Conservation (phyloP, 2,888 invertebrate species). For the Marronus borbonicus region DNA sequence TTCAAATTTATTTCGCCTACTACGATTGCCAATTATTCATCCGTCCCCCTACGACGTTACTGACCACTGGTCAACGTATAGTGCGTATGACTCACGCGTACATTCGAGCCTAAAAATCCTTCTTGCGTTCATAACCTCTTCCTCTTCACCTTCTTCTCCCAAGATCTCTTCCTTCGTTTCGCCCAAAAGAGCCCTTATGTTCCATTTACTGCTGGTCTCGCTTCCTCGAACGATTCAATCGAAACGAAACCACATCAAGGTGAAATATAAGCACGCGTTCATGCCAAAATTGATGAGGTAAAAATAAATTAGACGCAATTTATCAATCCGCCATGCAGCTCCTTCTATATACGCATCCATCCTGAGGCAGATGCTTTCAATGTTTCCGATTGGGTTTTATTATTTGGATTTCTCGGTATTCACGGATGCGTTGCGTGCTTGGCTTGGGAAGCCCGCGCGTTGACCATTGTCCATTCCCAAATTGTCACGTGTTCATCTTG, state of each 20-base stretch:
- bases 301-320: slow-evolving; percentile 12
- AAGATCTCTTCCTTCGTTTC: not conserved
- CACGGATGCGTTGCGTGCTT: slow-evolving; percentile 1
- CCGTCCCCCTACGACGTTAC: slow-evolving; percentile 4
- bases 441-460: not conserved
- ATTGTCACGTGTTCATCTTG: slow-evolving; percentile 13
- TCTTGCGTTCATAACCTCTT: not conserved
- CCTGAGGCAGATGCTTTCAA: not conserved
- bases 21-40: slow-evolving; percentile 1
- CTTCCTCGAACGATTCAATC: slow-evolving; percentile 3
- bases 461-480: slow-evolving; percentile 25
- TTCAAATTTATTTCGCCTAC: slow-evolving; percentile 9
- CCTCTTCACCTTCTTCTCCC: not conserved
- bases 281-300: slow-evolving; percentile 36
- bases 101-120: not conserved
- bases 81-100: not conserved
- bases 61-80: slow-evolving; percentile 4
- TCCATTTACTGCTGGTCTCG: not conserved
- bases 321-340: slow-evolving; percentile 1
- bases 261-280: slow-evolving; percentile 28
- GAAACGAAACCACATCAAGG: not conserved
- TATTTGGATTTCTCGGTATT: not conserved
- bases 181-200: slow-evolving; percentile 4
- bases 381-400: slow-evolving; percentile 9
- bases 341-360: not conserved